These are phyloP conservation scores for Myotis daubentonii DNA, from an alignment of 2,797 vertebrate species.

Conservation along the genomic window DNA sequence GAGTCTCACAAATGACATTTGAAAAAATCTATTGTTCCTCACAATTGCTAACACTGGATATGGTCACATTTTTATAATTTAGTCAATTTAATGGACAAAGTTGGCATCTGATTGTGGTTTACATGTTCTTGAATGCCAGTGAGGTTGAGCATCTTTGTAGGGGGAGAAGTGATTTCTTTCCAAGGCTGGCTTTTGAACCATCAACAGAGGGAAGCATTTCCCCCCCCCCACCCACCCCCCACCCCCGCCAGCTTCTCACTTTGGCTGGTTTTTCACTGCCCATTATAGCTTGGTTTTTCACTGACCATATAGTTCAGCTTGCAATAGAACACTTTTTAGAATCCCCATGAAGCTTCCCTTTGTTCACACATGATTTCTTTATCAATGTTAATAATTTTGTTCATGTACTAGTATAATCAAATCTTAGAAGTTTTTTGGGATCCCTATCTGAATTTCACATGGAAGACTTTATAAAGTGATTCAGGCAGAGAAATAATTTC, in stretches of 20 bases:
- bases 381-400: neutral
- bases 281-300: neutral
- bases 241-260: neutral
- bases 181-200: neutral
- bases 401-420: neutral
- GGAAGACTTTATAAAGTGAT: neutral
- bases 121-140: neutral
- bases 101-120: neutral
- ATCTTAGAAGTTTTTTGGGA: neutral
- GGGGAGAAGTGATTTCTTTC: neutral
- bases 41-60: neutral
- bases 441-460: neutral
- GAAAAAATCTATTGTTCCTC: neutral
- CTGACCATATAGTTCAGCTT: neutral
- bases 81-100: neutral
- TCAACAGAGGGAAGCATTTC: neutral
- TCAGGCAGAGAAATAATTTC: neutral
- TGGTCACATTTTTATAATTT: neutral
- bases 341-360: neutral
- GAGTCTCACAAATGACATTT: neutral
- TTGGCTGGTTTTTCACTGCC: neutral
- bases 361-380: neutral
- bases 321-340: neutral
- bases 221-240: accelerated
- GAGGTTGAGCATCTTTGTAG: neutral